Percentiles rank a stretch among this genome's conserved stretches.
Conservation (phyloP, 1,140 invertebrate species). For the Brachionus rubens region DNA sequence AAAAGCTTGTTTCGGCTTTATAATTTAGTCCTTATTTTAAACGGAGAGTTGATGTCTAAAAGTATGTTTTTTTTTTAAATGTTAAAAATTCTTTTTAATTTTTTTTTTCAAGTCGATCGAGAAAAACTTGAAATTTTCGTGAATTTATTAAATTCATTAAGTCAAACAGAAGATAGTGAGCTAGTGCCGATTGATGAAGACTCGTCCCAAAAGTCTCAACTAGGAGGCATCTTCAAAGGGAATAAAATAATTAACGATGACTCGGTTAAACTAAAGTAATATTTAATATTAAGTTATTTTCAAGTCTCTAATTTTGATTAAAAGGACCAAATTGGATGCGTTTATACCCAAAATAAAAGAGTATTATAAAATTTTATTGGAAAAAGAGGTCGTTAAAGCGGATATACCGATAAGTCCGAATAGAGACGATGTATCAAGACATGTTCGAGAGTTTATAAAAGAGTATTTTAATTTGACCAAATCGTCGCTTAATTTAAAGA, state of each 20-base stretch:
- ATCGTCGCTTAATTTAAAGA: not conserved
- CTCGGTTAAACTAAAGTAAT: not conserved
- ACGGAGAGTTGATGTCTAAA: conserved; percentile 1
- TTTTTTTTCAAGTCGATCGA: conserved; percentile 1
- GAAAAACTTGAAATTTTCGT: not conserved
- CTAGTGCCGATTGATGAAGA: not conserved
- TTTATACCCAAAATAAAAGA: not conserved
- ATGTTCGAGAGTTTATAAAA: conserved; percentile 16
- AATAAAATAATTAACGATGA: conserved; percentile 8
- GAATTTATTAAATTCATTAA: not conserved
- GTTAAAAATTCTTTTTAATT: not conserved
- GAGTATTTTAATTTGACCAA: conserved; percentile 26
- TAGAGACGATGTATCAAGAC: not conserved
- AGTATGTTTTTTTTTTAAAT: not conserved
- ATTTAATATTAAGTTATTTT: not conserved
- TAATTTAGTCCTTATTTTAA: conserved; percentile 24
- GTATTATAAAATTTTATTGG: not conserved
- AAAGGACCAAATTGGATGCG: conserved; percentile 3
- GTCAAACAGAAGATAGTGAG: not conserved
- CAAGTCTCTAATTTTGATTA: not conserved
- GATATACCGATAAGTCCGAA: not conserved
- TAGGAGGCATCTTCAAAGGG: not conserved
- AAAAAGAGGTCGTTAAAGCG: not conserved
- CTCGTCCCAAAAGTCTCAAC: not conserved
- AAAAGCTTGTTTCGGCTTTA: not conserved